Evolutionary conservation across 2,113 vertebrate genomes (phyloP), one percentile per base, ranked within the genome.

Genomic region (Onychorhynchus coronatus): DNA sequence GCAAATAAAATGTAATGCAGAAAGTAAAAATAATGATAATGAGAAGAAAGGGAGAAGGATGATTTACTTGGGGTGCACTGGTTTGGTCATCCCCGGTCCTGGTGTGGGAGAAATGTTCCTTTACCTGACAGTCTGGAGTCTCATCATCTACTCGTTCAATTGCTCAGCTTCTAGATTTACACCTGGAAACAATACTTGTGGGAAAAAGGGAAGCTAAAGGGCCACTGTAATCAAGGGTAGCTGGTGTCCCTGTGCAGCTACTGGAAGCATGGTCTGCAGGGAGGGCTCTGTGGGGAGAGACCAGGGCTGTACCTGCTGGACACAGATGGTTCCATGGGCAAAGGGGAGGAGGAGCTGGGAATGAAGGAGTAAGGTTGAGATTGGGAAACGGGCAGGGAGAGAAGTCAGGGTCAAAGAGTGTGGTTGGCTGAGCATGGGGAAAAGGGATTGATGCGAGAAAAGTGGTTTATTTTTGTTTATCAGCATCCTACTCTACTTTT

Each of bases 161-260:
- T 97, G 93, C 88, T 98, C 97, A 2, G 98, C 98, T 96, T 98
- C 98, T 11, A 96, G 94, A 91, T 98, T 98, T 86, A 98, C 98
- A 88, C 98, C 97, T 78, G 98, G 93, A 68, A 99, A 91, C 55
- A 98, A 93, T 5, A 96, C 97, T 74, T 98, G 95, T 37, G 97
- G 93, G 47, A 98, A 97, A 97, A 5, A 90, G 89, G 53, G 73
- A 81, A 72, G 39, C 22, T 82, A 58, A 47, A 46, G 31, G 18
- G 55, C 59, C 33, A 3, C 39, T 50, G 23, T 12, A 14, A 27
- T 7, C 12, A 4, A 16, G 14, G 5, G 20, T 4, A 21, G 4
- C 0, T 1, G 23, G 31, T 30, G 22, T 5, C n/a, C 1, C 1
- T n/a, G 37, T 10, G 58, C 65, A 41, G 52, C 15, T 0, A 0